Evolutionary conservation across 2,113 vertebrate genomes (phyloP), one percentile per base, ranked within the genome.

Genomic region (Raphicerus campestris): DNA sequence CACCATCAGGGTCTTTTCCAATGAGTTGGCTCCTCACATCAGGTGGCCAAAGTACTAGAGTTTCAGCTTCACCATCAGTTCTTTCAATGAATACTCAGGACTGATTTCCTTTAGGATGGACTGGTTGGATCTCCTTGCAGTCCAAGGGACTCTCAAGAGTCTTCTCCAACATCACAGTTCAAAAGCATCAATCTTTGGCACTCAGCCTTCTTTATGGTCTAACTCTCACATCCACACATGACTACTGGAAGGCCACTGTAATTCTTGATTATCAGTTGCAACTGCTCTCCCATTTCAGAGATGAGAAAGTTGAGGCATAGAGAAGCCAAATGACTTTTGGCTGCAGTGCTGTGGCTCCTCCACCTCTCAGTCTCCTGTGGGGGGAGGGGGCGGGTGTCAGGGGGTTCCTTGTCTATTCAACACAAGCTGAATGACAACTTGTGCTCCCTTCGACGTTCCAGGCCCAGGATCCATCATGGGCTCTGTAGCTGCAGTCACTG

Each of bases 401-500:
- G 39, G 39, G 6, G 11, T 24, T 10, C 61, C 55, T 13, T 2
- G 1, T 78, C 90, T 75, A 93, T 95, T 92, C 93, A 53, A 47
- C 85, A n/a, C 60, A 26, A 63, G 96, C 88, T 3, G 61, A 96
- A 42, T 11, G 49, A 90, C 16, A 22, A 45, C 56, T 13, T 53
- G 35, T 39, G 51, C 89, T 77, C 82, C 91, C 16, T 2, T 96
- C 24, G 42, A 95, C 78, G 61, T 82, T 94, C 1, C 0, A 87
- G 90, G 45, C 81, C 87, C 73, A 9, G 85, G 94, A 87, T 30
- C 77, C 93, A 6, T 20, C 96, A 94, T 92, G 90, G 98, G 98
- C 91, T 83, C 95, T 80, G 95, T 97, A n/a, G 42, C n/a, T 97
- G 95, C 85, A 97, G 98, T 88, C 51, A 49, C 2, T 94, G 60